Percentiles rank a stretch among this genome's conserved stretches.
Conservation (phyloP, 2,113 vertebrate species). For the Gavialis gangeticus region DNA sequence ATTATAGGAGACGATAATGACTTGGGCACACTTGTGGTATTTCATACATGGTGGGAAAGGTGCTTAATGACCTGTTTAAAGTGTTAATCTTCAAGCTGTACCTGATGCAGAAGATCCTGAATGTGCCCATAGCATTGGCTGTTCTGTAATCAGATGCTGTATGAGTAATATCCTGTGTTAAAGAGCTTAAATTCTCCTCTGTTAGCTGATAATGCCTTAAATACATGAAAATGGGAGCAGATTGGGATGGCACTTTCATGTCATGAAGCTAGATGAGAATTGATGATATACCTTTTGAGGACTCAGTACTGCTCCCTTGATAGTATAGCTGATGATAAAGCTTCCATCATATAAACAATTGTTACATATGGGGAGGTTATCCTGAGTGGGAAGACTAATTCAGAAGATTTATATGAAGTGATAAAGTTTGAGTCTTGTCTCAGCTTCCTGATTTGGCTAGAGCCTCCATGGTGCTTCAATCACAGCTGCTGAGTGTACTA, state of each 20-base stretch:
- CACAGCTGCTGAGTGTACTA: neutral
- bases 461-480: neutral
- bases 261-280: neutral
- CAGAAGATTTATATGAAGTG: neutral
- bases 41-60: neutral
- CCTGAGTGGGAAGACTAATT: neutral
- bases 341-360: neutral
- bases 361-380: accelerated
- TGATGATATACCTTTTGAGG: neutral
- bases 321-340: neutral
- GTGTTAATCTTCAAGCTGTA: neutral
- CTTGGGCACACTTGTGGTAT: neutral
- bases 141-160: neutral
- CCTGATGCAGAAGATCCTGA: neutral
- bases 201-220: neutral
- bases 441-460: neutral
- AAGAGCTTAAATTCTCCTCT: neutral
- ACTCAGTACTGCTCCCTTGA: neutral
- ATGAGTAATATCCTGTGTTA: neutral
- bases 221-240: accelerated
- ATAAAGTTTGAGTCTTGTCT: neutral
- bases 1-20: neutral
- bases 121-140: neutral
- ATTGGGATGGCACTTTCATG: neutral
- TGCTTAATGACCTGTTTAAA: neutral